phyloP scores from a whole-genome alignment of 2,888 invertebrate genomes.

The Parnassius apollo region DNA sequence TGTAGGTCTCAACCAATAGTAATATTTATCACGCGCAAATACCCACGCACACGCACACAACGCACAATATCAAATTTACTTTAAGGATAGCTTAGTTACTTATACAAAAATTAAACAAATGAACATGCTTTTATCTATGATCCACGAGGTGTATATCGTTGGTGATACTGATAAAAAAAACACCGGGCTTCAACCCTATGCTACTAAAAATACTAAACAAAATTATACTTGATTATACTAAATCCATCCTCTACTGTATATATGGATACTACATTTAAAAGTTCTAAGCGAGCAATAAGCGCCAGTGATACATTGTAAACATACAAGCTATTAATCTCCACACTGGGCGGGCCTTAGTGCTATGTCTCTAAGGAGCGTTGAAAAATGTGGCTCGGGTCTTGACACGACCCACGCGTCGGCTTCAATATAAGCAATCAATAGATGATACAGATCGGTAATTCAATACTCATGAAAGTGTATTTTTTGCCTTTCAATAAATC shows the following conservation, averaged over 20 bases:
- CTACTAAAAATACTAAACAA: too few species aligned
- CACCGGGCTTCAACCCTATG: too few species aligned
- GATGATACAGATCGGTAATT: constrained; percentile 9
- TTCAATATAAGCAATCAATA: constrained; percentile 17
- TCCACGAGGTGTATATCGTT: too few species aligned
- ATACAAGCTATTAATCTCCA: constrained; percentile 2
- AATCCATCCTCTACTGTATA: too few species aligned
- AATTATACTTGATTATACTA: too few species aligned
- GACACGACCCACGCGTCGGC: background rate
- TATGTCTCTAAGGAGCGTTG: constrained; percentile 3
- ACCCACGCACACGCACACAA: too few species aligned
- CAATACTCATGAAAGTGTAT: background rate
- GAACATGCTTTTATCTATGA: too few species aligned
- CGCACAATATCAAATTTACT: background rate
- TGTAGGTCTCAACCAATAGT: too few species aligned
- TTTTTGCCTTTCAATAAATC: constrained; percentile 3
- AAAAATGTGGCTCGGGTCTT: constrained; percentile 9
- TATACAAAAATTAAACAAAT: too few species aligned
- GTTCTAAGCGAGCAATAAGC: background rate
- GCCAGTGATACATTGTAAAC: background rate
- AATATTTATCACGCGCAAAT: too few species aligned
- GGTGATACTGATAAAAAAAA: too few species aligned
- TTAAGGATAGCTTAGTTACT: too few species aligned
- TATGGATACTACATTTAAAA: background rate
- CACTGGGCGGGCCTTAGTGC: background rate